These are phyloP conservation scores for Eriocheir sinensis DNA, from an alignment of 1,140 invertebrate species.

Conservation along the genomic window DNA sequence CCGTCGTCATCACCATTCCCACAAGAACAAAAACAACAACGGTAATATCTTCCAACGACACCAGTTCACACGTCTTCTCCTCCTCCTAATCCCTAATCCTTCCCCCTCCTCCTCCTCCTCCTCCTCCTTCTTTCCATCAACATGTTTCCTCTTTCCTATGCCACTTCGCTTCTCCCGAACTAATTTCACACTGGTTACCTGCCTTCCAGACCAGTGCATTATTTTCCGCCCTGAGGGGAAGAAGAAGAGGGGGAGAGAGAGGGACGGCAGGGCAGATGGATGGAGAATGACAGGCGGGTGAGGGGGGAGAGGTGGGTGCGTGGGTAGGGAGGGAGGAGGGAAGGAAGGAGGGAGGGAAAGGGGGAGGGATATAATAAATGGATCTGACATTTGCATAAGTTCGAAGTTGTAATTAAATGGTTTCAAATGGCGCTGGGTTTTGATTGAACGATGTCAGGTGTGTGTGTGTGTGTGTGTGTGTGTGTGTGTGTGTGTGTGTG, in stretches of 20 bases:
- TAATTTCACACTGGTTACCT: slow-evolving; percentile 16
- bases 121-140: background rate
- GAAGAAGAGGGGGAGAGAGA: background rate
- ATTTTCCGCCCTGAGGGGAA: background rate
- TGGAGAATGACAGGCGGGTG: background rate
- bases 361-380: too few relatives aligned
- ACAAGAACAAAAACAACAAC: too few relatives aligned
- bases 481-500: background rate
- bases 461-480: slow-evolving; percentile 17
- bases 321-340: background rate
- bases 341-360: too few relatives aligned
- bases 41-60: too few relatives aligned
- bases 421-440: background rate
- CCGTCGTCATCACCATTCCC: too few relatives aligned
- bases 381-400: background rate
- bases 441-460: background rate
- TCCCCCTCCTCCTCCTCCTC: background rate
- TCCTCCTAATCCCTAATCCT: background rate
- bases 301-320: background rate
- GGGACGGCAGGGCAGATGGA: background rate
- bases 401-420: background rate
- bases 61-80: background rate
- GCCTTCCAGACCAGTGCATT: background rate
- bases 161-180: background rate
- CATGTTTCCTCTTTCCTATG: background rate